Evolutionary conservation across 2,797 vertebrate genomes (phyloP), one percentile per base, ranked within the genome.

Genomic region (Gallinago stenura): DNA sequence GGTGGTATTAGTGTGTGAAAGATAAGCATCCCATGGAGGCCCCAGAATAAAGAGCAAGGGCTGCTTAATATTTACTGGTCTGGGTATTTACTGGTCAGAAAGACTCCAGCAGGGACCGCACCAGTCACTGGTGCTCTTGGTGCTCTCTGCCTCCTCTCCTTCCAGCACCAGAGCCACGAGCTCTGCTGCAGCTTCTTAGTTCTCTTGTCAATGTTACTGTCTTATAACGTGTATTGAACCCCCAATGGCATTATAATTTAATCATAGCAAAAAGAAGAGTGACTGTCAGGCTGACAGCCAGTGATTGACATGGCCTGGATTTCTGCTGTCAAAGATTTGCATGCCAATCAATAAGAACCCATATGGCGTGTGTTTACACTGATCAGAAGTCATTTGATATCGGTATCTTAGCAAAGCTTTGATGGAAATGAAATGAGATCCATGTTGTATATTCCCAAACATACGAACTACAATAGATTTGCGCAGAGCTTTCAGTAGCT

Each of bases 301-400:
- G 58, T 65, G 70, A 94, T 48, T 54, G 94, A 30, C 83, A 62
- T 78, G 83, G 88, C 89, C 89, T 51, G 72, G 71, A 89, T 94
- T 95, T 68, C 91, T 96, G 91, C 97, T 96, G 95, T 70, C 97
- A 91, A 97, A 96, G 93, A 94, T 83, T 71, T 93, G 90, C 93
- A 72, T 33, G 39, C 93, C 97, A 95, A 75, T 80, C 98, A 87
- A 26, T 9, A 43, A 54, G 84, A 96, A 90, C 73, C 89, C 86
- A 95, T 72, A 86, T 91, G 97, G 96, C 97, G 93, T 60, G 75
- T 78, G 94, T 73, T 97, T 89, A 65, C 97, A 92, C 66, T 17
- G 85, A 81, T 72, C 95, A 56, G 61, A 30, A 93, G 91, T 76
- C 96, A 95, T 78, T 76, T 64, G 71, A 17, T 58, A 91, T 37